These are phyloP conservation scores for Galaxias olidus DNA, from an alignment of 2,797 vertebrate species.

Conservation along the genomic window DNA sequence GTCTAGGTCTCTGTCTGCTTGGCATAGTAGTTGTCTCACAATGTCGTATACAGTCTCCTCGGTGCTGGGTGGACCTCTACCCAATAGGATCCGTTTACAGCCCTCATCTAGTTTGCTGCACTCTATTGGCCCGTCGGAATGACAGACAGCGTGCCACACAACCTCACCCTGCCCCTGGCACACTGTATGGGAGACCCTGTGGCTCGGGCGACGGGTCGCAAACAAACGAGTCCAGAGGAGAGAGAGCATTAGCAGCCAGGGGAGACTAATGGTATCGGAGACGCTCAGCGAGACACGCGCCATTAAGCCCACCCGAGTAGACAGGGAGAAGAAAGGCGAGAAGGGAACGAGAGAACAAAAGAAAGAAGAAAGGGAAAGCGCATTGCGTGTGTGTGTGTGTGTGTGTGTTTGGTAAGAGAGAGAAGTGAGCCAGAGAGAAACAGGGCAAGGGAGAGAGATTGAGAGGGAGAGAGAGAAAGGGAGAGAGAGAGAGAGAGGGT, in stretches of 20 bases:
- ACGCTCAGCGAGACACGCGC: slow-evolving; percentile 18
- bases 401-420: no score
- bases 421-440: background rate
- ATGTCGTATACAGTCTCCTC: no score
- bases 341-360: background rate
- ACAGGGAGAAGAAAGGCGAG: background rate
- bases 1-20: no score
- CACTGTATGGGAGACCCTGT: slow-evolving; percentile 1
- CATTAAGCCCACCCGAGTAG: background rate
- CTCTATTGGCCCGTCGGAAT: background rate
- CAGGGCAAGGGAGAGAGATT: background rate
- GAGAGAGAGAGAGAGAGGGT: background rate
- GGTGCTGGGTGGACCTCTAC: background rate
- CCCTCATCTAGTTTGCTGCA: slow-evolving; percentile 11
- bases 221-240: slow-evolving; percentile 18
- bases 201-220: slow-evolving; percentile 3
- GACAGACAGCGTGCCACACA: slow-evolving; percentile 11
- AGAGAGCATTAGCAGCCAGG: background rate
- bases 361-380: background rate
- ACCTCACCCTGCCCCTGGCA: slow-evolving; percentile 13
- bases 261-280: slow-evolving; percentile 18
- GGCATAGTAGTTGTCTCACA: no score
- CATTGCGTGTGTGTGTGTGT: background rate
- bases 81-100: slow-evolving; percentile 10
- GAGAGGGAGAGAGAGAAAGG: background rate